phyloP scores from a whole-genome alignment of 2,797 vertebrate genomes.

The Myotis pilosus region DNA sequence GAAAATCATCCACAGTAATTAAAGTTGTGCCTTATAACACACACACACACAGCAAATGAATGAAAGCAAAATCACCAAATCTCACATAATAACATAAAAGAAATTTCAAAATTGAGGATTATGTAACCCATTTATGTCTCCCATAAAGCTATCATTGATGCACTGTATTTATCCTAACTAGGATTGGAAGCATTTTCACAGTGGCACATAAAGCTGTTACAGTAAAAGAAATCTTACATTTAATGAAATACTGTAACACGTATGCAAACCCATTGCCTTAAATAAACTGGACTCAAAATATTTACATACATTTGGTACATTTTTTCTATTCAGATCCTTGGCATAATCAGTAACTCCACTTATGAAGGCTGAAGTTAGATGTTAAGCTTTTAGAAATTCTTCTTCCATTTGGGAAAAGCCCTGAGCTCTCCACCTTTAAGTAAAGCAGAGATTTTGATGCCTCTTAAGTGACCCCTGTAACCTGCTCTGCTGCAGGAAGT shows the following conservation, averaged over 20 bases:
- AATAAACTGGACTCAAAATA: background rate
- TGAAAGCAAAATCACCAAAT: background rate
- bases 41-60: background rate
- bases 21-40: background rate
- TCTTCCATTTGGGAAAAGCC: background rate
- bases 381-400: background rate
- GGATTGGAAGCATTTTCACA: background rate
- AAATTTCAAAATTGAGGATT: background rate
- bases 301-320: background rate
- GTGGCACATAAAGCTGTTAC: background rate
- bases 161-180: background rate
- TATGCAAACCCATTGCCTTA: background rate
- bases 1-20: background rate
- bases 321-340: background rate
- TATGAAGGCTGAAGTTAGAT: no score
- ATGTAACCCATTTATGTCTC: background rate
- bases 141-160: background rate
- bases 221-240: background rate
- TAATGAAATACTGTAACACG: background rate
- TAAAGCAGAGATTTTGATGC: background rate
- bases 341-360: background rate
- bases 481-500: background rate
- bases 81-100: background rate
- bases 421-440: background rate
- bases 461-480: background rate